phyloP scores from a whole-genome alignment of 2,888 invertebrate species.

The Ennomos erosarius region DNA sequence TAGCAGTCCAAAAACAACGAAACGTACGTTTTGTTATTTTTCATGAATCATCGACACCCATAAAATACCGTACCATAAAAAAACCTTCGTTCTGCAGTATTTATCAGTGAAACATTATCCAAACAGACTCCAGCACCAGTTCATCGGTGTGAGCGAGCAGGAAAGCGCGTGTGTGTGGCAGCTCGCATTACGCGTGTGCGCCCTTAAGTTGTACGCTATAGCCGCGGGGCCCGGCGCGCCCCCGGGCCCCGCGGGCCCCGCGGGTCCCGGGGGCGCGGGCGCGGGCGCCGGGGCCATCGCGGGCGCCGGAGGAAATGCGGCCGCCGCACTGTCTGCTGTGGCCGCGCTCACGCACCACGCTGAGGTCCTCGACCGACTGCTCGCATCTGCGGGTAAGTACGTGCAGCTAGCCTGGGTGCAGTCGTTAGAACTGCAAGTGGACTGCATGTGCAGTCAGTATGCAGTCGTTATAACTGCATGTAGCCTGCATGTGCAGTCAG shows the following conservation, averaged over 20 bases:
- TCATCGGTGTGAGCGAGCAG: constrained; percentile 91
- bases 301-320: constrained; percentile 81
- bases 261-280: constrained; percentile 46
- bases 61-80: no score
- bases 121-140: constrained; percentile 91
- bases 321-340: constrained; percentile 88
- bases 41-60: no score
- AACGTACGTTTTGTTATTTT: no score
- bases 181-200: constrained; percentile 88
- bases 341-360: constrained; percentile 73
- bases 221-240: no score
- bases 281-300: constrained; percentile 86
- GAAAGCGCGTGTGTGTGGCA: constrained; percentile 94
- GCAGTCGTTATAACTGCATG: no score
- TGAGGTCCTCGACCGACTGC: constrained; percentile 67
- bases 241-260: constrained; percentile 18
- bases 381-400: constrained; percentile 66
- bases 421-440: no score
- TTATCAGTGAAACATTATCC: no score
- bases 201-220: constrained; percentile 91
- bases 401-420: no score
- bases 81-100: no score
- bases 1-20: no score
- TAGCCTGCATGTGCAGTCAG: no score
- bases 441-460: no score